Evolutionary conservation across 2,113 vertebrate species (phyloP).

Genomic region (Hoplias malabaricus): DNA sequence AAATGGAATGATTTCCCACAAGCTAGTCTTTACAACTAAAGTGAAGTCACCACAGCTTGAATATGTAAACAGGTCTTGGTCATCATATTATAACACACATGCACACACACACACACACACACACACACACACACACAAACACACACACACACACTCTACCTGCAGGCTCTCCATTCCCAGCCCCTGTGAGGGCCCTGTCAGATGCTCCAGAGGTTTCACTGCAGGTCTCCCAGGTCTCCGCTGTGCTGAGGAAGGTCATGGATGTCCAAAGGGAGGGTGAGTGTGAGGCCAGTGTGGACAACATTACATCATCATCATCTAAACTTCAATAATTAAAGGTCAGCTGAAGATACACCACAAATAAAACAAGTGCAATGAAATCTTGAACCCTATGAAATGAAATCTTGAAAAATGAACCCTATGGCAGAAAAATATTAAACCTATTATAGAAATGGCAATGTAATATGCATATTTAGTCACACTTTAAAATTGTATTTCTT

Average conservation of each 20-base stretch:
- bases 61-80: no score
- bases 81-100: no score
- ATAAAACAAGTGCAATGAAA: neutral
- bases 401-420: no score
- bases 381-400: no score
- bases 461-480: no score
- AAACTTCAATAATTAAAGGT: neutral
- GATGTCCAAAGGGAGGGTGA: neutral
- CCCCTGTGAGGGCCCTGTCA: neutral
- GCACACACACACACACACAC: neutral
- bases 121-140: neutral
- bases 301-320: neutral
- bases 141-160: neutral
- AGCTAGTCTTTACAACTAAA: no score
- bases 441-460: no score
- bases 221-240: neutral
- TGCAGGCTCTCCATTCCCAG: neutral
- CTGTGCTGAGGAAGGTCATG: neutral
- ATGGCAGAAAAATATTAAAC: no score
- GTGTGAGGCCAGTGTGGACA: neutral
- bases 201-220: neutral
- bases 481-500: no score
- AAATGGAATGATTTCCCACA: no score
- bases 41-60: no score
- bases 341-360: neutral